phyloP scores from a whole-genome alignment of 2,888 invertebrate genomes.

The Electrophaes corylata region DNA sequence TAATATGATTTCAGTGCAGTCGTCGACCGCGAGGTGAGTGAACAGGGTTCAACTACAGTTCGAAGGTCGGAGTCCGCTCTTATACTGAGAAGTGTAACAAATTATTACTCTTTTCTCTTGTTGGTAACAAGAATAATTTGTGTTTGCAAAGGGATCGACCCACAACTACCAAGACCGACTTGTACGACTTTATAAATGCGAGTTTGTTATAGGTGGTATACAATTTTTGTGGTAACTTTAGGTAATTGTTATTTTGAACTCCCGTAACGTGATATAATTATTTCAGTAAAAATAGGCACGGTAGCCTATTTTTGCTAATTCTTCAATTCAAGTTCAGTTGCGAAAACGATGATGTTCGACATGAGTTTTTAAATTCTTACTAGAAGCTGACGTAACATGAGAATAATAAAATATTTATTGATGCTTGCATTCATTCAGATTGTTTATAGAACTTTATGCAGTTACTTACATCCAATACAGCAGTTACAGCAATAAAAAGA shows the following conservation, averaged over 20 bases:
- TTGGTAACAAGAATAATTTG: conserved; percentile 13
- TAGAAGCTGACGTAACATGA: conserved; percentile 15
- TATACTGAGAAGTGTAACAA: conserved; percentile 45
- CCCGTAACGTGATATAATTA: too few relatives aligned
- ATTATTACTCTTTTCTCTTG: conserved; percentile 22
- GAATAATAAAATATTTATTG: conserved; percentile 31
- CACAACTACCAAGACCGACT: not conserved
- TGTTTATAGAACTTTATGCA: conserved; percentile 39
- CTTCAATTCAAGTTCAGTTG: too few relatives aligned
- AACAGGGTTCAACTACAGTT: conserved; percentile 62
- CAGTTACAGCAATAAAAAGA: conserved; percentile 44
- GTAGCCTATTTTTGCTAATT: too few relatives aligned
- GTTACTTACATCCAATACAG: conserved; percentile 28
- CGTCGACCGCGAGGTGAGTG: conserved; percentile 66
- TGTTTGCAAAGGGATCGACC: not conserved
- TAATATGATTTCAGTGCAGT: conserved; percentile 47
- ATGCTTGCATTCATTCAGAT: conserved; percentile 24
- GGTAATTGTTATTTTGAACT: too few relatives aligned
- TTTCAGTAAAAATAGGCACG: too few relatives aligned
- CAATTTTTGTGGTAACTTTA: not conserved
- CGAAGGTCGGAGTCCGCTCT: conserved; percentile 63
- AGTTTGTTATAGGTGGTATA: not conserved
- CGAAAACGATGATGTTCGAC: too few relatives aligned
- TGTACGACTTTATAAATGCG: not conserved
- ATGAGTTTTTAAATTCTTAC: not conserved